Conservation (phyloP, 2,113 vertebrate species). For the Cheirogaleus medius region DNA sequence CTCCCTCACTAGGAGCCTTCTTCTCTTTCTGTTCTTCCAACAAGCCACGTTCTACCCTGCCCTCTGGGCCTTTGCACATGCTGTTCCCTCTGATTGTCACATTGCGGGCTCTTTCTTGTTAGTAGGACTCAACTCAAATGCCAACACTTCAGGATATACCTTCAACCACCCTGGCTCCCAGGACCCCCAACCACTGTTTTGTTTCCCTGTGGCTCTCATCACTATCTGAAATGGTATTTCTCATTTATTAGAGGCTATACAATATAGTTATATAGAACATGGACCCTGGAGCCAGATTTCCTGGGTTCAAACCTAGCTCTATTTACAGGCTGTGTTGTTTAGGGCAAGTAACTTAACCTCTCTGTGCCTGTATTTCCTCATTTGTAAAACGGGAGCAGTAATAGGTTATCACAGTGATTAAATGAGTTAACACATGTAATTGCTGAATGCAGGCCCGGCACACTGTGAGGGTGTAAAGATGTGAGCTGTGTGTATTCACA, state of each 20-base stretch:
- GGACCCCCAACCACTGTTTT: not conserved
- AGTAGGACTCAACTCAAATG: not conserved
- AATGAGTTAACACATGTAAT: not conserved
- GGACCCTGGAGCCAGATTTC: not conserved
- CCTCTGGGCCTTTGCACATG: not conserved
- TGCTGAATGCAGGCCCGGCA: not conserved
- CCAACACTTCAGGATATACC: not conserved
- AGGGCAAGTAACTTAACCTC: not conserved
- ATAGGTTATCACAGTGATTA: not conserved
- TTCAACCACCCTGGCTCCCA: not conserved
- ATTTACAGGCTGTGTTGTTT: not conserved
- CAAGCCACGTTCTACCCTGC: not conserved
- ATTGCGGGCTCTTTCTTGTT: not conserved
- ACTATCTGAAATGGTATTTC: not conserved
- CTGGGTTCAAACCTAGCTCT: not conserved
- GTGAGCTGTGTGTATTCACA: not conserved
- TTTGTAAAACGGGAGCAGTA: not conserved
- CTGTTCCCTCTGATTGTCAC: not conserved
- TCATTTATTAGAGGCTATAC: not conserved
- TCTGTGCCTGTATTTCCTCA: not conserved
- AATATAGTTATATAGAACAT: not conserved
- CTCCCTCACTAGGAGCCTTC: not conserved
- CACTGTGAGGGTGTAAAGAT: fast-evolving
- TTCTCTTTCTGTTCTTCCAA: not conserved
- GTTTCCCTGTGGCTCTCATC: not conserved